phyloP scores from a whole-genome alignment of 2,888 invertebrate species.

The Scaptomyza cyrtandrae region DNA sequence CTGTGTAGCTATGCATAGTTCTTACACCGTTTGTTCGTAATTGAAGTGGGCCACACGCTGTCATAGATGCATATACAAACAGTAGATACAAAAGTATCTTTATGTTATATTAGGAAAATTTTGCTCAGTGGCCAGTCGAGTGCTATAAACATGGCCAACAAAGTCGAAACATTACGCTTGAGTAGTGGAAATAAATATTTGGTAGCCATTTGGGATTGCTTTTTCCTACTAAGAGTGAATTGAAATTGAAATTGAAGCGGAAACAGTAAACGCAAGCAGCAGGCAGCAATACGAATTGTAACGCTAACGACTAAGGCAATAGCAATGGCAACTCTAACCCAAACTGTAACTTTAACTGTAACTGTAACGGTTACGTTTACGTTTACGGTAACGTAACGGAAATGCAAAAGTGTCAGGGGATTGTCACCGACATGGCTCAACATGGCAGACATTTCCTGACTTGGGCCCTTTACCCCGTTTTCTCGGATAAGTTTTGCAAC shows the following conservation, averaged over 20 bases:
- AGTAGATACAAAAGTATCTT: conserved; percentile 21
- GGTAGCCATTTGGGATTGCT: conserved; percentile 77
- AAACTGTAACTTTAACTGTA: not conserved
- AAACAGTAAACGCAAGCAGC: conserved; percentile 27
- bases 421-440: conserved; percentile 61
- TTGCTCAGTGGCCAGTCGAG: conserved; percentile 54
- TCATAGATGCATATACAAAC: conserved; percentile 5
- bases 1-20: conserved; percentile 11
- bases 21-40: conserved; percentile 54
- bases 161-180: conserved; percentile 67
- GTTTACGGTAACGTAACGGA: conserved; percentile 37
- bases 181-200: conserved; percentile 76
- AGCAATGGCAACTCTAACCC: not conserved
- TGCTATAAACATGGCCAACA: conserved; percentile 66
- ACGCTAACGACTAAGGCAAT: conserved; percentile 21
- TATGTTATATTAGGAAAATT: conserved; percentile 34
- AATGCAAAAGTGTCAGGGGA: conserved; percentile 66
- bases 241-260: conserved; percentile 76
- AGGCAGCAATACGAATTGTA: conserved; percentile 15
- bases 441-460: conserved; percentile 38
- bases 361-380: conserved; percentile 3
- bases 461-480: not conserved
- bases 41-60: conserved; percentile 57
- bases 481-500: conserved; percentile 37
- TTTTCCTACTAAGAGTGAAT: conserved; percentile 61